Evolutionary conservation across 2,888 invertebrate genomes (phyloP), one percentile per base, ranked within the genome.

Genomic region (Stenolophus ochropezus): DNA sequence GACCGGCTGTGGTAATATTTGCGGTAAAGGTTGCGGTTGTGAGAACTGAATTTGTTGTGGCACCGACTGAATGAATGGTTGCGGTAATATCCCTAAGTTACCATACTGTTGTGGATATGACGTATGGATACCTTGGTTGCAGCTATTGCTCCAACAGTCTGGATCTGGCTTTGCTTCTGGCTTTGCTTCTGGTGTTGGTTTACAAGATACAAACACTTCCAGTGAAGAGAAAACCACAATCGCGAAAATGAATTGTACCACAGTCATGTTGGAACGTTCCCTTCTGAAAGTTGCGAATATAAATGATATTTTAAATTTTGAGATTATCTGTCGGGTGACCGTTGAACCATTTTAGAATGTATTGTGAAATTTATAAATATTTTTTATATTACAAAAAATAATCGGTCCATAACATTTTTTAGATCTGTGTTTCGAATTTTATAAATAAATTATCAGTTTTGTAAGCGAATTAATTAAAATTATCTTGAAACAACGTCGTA

Each of bases 201-300:
- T 73, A 73, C 73, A 14, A 20, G 23, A 20, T 27, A 73, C 49
- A 49, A 73, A 47, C 73, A 73, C 73, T 69, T 61, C 23, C 21
- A 61, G 3, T 1, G 25, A 33, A n/a, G 47, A 21, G 4, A 73
- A 23, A 49, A 21, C 3, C 21, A 73, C 73, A 18, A 42, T 20
- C 73, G 21, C 47, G 23, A 71, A 20, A 16, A 73, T 49, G 5
- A 23, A 49, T 21, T 73, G 49, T 49, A 49, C n/a, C 8, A 49
- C 21, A 69, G 47, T 4, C 73, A 73, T 73, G 47, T 20, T 73
- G n/a, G 20, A 21, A 73, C 49, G 18, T 42, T 71, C 42, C 49
- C 23, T 49, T 21, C 73, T 73, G 73, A 47, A 49, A 42, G 47
- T 49, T 73, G 73, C 73, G 6, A 73, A 73, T 73, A 23, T 49